A percentile compares a stretch with the other conserved stretches of the same genome.
These are phyloP conservation scores for Carabus problematicus DNA, from an alignment of 2,888 invertebrate species.

Conservation along the genomic window DNA sequence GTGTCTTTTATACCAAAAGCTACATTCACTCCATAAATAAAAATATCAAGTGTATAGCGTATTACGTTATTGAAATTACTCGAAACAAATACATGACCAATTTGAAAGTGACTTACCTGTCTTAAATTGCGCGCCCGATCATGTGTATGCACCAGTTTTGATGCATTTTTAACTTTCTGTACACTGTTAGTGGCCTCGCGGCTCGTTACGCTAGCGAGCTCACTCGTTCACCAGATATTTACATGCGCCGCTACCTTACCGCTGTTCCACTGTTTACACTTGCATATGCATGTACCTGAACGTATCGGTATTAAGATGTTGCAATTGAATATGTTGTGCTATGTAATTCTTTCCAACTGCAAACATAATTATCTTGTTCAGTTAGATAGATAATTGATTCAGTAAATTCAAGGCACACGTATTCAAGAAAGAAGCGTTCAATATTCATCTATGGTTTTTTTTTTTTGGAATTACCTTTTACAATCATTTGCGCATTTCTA, in stretches of 20 bases:
- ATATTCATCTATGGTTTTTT: no score
- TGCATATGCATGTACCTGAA: not conserved
- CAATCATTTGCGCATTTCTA: no score
- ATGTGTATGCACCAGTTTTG: conserved; percentile 21
- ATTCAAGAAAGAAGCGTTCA: no score
- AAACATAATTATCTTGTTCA: no score
- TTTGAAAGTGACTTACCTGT: conserved; percentile 36
- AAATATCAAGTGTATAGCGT: conserved; percentile 34
- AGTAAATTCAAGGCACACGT: no score
- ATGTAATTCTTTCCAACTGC: no score
- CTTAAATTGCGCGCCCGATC: not conserved
- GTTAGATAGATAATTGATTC: no score
- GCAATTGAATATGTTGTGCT: no score
- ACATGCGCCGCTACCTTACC: not conserved
- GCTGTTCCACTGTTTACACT: not conserved
- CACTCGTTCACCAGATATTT: conserved; percentile 10
- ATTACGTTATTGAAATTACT: conserved; percentile 39
- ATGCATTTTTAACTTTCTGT: conserved; percentile 26
- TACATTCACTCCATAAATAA: conserved; percentile 28
- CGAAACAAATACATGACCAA: conserved; percentile 29
- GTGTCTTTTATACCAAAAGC: conserved; percentile 39
- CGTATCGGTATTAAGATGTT: no score
- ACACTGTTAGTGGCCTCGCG: conserved; percentile 17
- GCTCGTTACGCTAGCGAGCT: conserved; percentile 1
- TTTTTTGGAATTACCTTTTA: no score